Evolutionary conservation across 2,888 invertebrate genomes (phyloP).

Genomic region (Cremastinae sp.): DNA sequence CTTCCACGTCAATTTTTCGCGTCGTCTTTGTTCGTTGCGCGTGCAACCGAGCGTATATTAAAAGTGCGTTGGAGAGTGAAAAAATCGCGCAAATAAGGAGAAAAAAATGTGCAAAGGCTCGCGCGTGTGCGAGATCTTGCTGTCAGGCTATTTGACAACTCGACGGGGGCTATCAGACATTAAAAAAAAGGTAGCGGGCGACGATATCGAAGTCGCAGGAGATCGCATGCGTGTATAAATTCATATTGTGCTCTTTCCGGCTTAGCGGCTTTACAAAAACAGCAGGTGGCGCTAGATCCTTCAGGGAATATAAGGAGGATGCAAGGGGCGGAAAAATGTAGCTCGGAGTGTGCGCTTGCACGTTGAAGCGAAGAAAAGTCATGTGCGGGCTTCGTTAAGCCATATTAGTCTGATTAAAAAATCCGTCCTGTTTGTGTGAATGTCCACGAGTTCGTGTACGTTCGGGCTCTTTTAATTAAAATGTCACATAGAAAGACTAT

Average conservation of each 20-base stretch:
- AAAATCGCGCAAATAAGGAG: background rate
- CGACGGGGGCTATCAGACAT: slow-evolving; percentile 8
- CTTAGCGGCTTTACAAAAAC: slow-evolving; percentile 28
- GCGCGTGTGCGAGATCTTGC: background rate
- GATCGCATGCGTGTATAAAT: slow-evolving; percentile 18
- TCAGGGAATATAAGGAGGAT: slow-evolving; percentile 36
- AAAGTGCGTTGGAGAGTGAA: background rate
- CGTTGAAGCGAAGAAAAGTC: slow-evolving; percentile 32
- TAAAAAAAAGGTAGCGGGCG: slow-evolving; percentile 3
- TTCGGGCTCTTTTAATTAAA: slow-evolving; percentile 61
- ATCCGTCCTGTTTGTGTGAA: slow-evolving; percentile 45
- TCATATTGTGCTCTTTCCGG: slow-evolving; percentile 9
- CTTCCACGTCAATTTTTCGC: background rate
- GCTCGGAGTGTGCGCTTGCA: slow-evolving; percentile 5
- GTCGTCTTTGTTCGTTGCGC: background rate
- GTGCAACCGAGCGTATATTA: background rate
- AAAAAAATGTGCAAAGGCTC: background rate
- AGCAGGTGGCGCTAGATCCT: slow-evolving; percentile 45
- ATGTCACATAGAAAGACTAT: slow-evolving; percentile 51
- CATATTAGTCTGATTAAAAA: slow-evolving; percentile 65
- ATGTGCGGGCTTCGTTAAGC: slow-evolving; percentile 58
- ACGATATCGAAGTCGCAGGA: slow-evolving; percentile 12
- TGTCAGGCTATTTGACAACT: slow-evolving; percentile 22
- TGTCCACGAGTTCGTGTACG: slow-evolving; percentile 4
- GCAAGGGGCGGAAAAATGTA: slow-evolving; percentile 33